Base-by-base conservation (phyloP, 2,888 invertebrate species). In the Nomada lathburiana region DNA sequence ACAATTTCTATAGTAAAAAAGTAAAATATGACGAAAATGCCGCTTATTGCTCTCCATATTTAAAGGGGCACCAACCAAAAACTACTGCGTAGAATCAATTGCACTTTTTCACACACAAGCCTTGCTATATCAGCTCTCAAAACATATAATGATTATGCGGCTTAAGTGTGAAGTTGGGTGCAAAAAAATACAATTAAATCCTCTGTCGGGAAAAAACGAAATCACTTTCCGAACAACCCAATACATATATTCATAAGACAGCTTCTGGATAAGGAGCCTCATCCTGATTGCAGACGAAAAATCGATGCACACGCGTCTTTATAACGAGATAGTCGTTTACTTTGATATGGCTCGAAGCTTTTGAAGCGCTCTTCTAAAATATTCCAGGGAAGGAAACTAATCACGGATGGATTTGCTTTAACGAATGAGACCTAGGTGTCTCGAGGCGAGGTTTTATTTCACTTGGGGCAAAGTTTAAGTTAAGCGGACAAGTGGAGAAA, bases 181-280 rank as follows among this genome's bases (percentile, higher is more conserved):
- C n/a, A n/a, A n/a, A n/a, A n/a, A n/a, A n/a, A n/a, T n/a, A n/a
- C n/a, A n/a, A n/a, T n/a, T n/a, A n/a, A n/a, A n/a, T n/a, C n/a
- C n/a, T n/a, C n/a, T n/a, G n/a, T n/a, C n/a, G n/a, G n/a, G n/a
- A n/a, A n/a, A n/a, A n/a, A n/a, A n/a, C n/a, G n/a, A n/a, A n/a
- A n/a, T n/a, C n/a, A n/a, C n/a, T n/a, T n/a, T n/a, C n/a, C n/a
- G n/a, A n/a, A n/a, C n/a, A n/a, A n/a, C n/a, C n/a, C n/a, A n/a
- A n/a, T n/a, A 57, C 50, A 77, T 42, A 42, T 77, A 70, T 76
- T 60, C 70, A 29, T 72, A 69, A 63, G 59, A 18, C 29, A 29
- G 18, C 16, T 16, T n/a, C 11, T 13, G 13, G 29, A 36, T 4
- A 20, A 36, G 65, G 20, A 53, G 52, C 52, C 0, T 53, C 2